These are phyloP conservation scores for Hirudo medicinalis DNA, from an alignment of 1,140 invertebrate genomes.

Conservation along the genomic window DNA sequence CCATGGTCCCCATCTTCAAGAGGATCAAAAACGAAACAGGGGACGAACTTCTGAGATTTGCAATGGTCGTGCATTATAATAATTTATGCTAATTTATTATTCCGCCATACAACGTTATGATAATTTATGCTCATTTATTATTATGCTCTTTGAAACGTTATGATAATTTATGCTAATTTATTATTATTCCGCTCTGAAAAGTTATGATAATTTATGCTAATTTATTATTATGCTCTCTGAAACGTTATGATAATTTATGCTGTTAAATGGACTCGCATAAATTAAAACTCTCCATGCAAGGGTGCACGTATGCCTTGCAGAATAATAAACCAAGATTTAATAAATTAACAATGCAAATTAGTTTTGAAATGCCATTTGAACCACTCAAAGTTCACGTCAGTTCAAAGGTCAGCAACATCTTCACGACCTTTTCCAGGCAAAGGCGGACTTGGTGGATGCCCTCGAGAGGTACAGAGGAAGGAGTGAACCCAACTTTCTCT, in stretches of 20 bases:
- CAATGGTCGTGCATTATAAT: conserved; percentile 49
- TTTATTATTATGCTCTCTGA: neutral
- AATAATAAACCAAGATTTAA: too few species aligned
- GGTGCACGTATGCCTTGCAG: too few species aligned
- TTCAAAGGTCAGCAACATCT: neutral
- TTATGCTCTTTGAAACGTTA: too few species aligned
- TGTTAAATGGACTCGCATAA: too few species aligned
- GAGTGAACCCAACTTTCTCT: conserved; percentile 81
- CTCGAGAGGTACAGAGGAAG: conserved; percentile 66
- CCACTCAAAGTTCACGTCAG: too few species aligned
- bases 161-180: too few species aligned
- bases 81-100: neutral
- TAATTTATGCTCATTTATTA: too few species aligned
- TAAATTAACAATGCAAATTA: too few species aligned
- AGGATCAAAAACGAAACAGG: conserved; percentile 77
- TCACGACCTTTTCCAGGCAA: conserved; percentile 50
- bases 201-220: neutral
- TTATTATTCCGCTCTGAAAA: too few species aligned
- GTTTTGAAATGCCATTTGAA: too few species aligned
- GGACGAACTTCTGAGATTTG: conserved; percentile 64
- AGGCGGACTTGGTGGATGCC: conserved; percentile 63
- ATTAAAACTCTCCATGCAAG: too few species aligned
- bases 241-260: too few species aligned
- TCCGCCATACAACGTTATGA: neutral
- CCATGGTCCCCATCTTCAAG: conserved; percentile 70